Percentiles rank a stretch among this genome's conserved stretches.
These are phyloP conservation scores for Carterocephalus palaemon DNA, from an alignment of 2,888 invertebrate genomes.

Conservation along the genomic window DNA sequence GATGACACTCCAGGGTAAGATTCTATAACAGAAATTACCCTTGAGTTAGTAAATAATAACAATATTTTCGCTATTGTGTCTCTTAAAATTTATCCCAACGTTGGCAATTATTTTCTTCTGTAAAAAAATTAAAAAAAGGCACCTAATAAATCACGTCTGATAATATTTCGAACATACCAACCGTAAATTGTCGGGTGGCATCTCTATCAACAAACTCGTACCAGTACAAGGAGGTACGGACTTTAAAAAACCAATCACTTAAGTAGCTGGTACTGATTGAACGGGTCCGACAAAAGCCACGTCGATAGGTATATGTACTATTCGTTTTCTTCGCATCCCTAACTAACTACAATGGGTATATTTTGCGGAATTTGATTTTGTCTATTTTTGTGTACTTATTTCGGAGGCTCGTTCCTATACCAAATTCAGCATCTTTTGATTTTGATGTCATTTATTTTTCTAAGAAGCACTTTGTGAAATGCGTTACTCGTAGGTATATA, in stretches of 20 bases:
- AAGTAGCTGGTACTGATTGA: slow-evolving; percentile 74
- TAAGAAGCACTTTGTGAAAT: no score
- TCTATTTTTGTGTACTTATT: slow-evolving; percentile 1
- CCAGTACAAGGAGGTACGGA: slow-evolving; percentile 45
- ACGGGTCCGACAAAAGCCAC: slow-evolving; percentile 47
- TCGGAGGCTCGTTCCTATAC: no score
- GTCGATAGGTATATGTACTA: slow-evolving; percentile 23
- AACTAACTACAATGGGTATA: slow-evolving; percentile 5
- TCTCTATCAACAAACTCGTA: slow-evolving; percentile 22
- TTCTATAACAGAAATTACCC: no score
- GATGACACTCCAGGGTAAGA: no score
- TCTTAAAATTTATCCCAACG: no score
- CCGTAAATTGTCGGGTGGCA: slow-evolving; percentile 17
- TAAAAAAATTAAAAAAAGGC: no score
- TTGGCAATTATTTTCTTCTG: no score
- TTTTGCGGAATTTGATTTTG: slow-evolving; percentile 12
- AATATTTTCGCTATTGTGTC: no score
- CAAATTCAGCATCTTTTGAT: no score
- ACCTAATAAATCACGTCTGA: slow-evolving; percentile 17
- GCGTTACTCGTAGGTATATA: no score
- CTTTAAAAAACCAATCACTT: slow-evolving; percentile 73
- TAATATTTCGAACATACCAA: slow-evolving; percentile 3
- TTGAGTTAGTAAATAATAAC: no score
- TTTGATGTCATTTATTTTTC: no score
- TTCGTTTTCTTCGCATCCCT: slow-evolving; percentile 21